Evolutionary conservation across 1,140 invertebrate genomes (phyloP), one percentile per base, ranked within the genome.

Genomic region (Diabrotica virgifera): DNA sequence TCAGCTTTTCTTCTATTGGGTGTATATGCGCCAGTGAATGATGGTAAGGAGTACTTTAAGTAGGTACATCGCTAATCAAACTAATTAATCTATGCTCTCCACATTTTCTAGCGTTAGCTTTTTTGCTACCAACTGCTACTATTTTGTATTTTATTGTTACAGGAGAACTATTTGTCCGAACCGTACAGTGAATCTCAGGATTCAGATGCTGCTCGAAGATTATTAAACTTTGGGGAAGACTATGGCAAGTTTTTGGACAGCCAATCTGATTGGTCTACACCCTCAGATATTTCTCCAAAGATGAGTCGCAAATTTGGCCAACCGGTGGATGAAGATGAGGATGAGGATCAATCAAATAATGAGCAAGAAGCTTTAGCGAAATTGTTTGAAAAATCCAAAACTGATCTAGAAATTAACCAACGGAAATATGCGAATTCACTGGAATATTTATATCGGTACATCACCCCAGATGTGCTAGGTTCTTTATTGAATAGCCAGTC

Each of bases 161-260:
- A 93, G 90, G 93, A 95, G 79, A 94, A 94, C 78, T 95, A 96
- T 77, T 87, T 92, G 77, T 95, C 92, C 64, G 94, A 95, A 76
- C 86, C 92, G 12, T 95, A 95, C 77, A 95, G 92, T 64, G 94
- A 96, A 80, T 86, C 89, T n/a, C 87, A 89, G 12, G 93, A 96
- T 78, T 88, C 91, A 8, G 93, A 95, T 78, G 88, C 90, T 8
- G 91, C 92, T 53, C 84, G 89, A 55, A 85, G 86, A 68, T 80
- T 95, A 10, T 78, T 95, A 59, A 91, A 94, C 74, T 95, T 95
- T 78, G 93, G 93, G 37, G 94, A 96, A 78, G 93, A 96, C 81
- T 96, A 96, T 79, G 84, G 93, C 75, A 90, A 89, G 71, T 94
- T 89, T 78, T 82, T 96, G 14, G 93, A 94, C 78, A 93, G 91